A percentile compares a stretch with the other conserved stretches of the same genome.
Conservation (phyloP, 92 coral and sea anemone species). For the Epizoanthus stellaris region DNA sequence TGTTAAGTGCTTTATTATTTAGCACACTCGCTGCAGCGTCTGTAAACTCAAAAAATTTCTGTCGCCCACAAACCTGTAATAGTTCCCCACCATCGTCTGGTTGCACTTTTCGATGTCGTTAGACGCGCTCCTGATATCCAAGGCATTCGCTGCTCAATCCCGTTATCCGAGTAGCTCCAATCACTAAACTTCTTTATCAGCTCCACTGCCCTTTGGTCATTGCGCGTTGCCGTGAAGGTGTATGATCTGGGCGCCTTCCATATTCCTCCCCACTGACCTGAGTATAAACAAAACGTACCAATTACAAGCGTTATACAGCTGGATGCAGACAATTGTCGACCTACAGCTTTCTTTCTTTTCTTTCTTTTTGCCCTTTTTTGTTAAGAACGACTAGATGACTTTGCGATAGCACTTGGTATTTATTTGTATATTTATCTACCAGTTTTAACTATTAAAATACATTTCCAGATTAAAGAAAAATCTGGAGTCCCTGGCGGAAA, state of each 20-base stretch:
- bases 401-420: too few relatives aligned
- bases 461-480: too few relatives aligned
- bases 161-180: conserved; percentile 62
- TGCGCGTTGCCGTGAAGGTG: conserved; percentile 64
- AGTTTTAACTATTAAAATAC: too few relatives aligned
- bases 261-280: conserved; percentile 80
- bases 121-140: conserved; percentile 68
- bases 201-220: conserved; percentile 61
- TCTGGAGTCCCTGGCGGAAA: too few relatives aligned
- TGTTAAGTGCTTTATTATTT: too few relatives aligned
- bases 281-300: background rate
- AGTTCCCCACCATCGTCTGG: conserved; percentile 12
- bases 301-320: background rate
- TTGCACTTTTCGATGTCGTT: conserved; percentile 52
- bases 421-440: too few relatives aligned
- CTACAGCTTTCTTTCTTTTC: too few relatives aligned
- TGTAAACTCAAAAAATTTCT: too few relatives aligned
- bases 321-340: too few relatives aligned
- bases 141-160: conserved; percentile 76
- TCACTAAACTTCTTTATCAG: conserved; percentile 63
- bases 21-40: too few relatives aligned
- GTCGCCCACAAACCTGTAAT: background rate
- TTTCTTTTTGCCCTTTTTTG: too few relatives aligned
- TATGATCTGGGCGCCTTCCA: conserved; percentile 80
- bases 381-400: too few relatives aligned